Base-by-base conservation (phyloP, 64 coral and sea anemone species). In the Dendronephthya gigantea region DNA sequence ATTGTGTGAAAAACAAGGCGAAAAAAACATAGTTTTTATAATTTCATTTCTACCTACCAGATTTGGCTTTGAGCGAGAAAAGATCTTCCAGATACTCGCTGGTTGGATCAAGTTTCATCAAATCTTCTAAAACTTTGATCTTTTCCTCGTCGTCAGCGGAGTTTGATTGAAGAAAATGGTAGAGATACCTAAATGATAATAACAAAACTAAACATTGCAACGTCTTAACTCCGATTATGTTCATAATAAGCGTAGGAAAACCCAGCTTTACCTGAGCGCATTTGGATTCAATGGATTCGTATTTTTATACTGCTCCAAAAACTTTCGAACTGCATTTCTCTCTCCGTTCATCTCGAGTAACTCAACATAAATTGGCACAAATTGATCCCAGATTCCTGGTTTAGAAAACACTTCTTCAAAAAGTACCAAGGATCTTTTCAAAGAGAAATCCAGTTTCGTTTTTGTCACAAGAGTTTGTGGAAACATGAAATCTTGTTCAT, bases 161-260 rank as follows among this genome's bases (percentile, higher is more conserved):
- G 39, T 40, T 83, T 47, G 55, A 84, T 36, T 93, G 91, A 7
- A 89, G 87, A 79, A 93, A 97, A 23, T 91, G 38, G 84, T 93
- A 97, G 16, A 97, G 82, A 59, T 97, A 97, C 41, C 94, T 97
- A 37, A 23, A n/a, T n/a, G n/a, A n/a, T n/a, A n/a, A n/a, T n/a
- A n/a, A n/a, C n/a, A n/a, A n/a, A n/a, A n/a, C n/a, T n/a, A n/a
- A n/a, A n/a, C n/a, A n/a, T n/a, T n/a, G n/a, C n/a, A n/a, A n/a
- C n/a, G n/a, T n/a, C n/a, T n/a, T n/a, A n/a, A n/a, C n/a, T n/a
- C n/a, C n/a, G n/a, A n/a, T n/a, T n/a, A n/a, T n/a, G n/a, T n/a
- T n/a, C n/a, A n/a, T n/a, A n/a, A n/a, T n/a, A n/a, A n/a, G 2
- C 30, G 1, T 35, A 39, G 72, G 0, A 33, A 79, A 79, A 79